A percentile compares a stretch with the other conserved stretches of the same genome.
phyloP scores from a whole-genome alignment of 2,888 invertebrate genomes.

The Drosophila rellima region DNA sequence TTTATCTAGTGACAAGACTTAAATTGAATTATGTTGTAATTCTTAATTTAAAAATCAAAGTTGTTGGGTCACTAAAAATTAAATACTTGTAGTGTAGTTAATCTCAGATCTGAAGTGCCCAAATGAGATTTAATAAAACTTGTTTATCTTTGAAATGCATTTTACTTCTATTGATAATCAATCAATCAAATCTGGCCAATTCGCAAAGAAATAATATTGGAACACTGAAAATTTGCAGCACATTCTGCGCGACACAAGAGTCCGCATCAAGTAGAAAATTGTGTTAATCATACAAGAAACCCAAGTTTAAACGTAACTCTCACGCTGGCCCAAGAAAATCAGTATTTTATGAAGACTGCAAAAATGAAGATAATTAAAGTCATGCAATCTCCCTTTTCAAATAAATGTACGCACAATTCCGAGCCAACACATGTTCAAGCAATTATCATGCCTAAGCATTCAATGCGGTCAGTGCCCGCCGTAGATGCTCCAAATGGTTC shows the following conservation, averaged over 20 bases:
- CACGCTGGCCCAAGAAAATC: constrained; percentile 1
- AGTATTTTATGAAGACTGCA: constrained; percentile 24
- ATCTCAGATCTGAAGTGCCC: background rate
- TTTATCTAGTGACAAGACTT: too few relatives aligned
- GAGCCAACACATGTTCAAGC: constrained; percentile 10
- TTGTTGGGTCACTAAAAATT: too few relatives aligned
- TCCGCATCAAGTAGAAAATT: constrained; percentile 49
- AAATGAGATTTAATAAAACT: background rate
- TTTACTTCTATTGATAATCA: background rate
- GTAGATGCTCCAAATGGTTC: constrained; percentile 16
- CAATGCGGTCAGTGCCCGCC: background rate
- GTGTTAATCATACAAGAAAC: constrained; percentile 23
- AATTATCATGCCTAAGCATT: constrained; percentile 16
- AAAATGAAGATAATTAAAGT: constrained; percentile 31
- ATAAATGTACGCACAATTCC: constrained; percentile 6
- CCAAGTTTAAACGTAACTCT: constrained; percentile 7
- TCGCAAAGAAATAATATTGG: background rate
- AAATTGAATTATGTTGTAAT: too few relatives aligned
- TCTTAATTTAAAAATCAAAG: too few relatives aligned
- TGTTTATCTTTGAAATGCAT: background rate
- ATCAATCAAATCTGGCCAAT: background rate
- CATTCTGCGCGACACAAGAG: constrained; percentile 32
- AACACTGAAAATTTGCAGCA: constrained; percentile 51
- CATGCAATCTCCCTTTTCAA: constrained; percentile 12
- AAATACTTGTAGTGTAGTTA: too few relatives aligned